phyloP scores from a whole-genome alignment of 2,113 vertebrate species.

The Marmota flaviventris region DNA sequence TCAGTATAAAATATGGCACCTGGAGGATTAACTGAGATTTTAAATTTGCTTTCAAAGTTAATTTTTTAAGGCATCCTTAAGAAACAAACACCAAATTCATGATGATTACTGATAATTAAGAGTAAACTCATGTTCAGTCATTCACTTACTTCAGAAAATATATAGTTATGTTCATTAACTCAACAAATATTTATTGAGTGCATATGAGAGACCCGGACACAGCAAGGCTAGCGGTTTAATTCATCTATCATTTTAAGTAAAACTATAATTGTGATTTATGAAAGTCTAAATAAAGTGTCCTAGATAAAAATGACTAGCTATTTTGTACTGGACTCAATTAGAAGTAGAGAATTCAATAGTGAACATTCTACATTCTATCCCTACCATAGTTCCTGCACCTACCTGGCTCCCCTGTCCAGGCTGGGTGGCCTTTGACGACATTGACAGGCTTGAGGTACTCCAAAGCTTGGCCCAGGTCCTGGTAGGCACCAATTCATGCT shows the following conservation, averaged over 20 bases:
- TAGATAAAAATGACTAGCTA: background rate
- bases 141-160: slow-evolving; percentile 18
- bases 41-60: background rate
- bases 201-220: background rate
- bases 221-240: background rate
- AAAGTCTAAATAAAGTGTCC: slow-evolving; percentile 13
- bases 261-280: background rate
- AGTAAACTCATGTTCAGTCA: background rate
- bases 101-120: background rate
- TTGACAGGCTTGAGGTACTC: slow-evolving; percentile 22
- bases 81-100: background rate
- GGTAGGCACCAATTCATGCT: background rate
- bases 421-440: background rate
- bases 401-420: background rate
- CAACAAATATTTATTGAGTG: background rate
- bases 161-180: background rate
- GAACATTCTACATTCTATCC: background rate
- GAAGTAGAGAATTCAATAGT: background rate
- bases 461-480: background rate
- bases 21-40: background rate
- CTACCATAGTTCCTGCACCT: background rate
- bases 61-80: background rate
- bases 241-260: background rate
- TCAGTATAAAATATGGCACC: background rate
- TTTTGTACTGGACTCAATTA: background rate